Percentiles rank a stretch among this genome's conserved stretches.
Evolutionary conservation across 2,113 vertebrate genomes (phyloP).

Genomic region (Tetraodon nigroviridis): DNA sequence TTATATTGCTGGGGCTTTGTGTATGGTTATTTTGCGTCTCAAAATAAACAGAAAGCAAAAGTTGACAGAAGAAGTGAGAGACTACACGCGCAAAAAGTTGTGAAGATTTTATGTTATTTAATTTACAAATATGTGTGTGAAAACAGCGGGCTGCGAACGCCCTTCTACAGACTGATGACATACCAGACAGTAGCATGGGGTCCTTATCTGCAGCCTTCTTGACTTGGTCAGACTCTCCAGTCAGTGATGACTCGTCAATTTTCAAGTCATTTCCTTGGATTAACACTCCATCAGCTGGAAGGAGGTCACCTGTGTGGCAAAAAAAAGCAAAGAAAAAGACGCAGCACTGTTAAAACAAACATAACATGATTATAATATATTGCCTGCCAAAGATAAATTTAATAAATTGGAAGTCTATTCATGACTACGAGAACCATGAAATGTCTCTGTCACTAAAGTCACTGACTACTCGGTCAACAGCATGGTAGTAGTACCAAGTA

Average conservation of each 20-base stretch:
- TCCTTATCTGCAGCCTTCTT: constrained; percentile 92
- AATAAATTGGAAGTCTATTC: constrained; percentile 32
- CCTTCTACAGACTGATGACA: constrained; percentile 24
- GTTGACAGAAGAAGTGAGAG: neutral
- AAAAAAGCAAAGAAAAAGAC: neutral
- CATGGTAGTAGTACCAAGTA: neutral
- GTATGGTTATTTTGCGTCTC: too few species aligned
- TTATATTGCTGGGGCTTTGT: too few species aligned
- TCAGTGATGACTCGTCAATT: constrained; percentile 97
- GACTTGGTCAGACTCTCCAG: constrained; percentile 97
- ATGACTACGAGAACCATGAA: constrained; percentile 32
- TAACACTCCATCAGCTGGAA: constrained; percentile 91
- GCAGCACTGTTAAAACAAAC: constrained; percentile 9
- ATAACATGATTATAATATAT: constrained; percentile 25
- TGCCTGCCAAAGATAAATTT: constrained; percentile 28
- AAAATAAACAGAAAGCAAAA: neutral
- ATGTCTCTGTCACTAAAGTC: constrained; percentile 18
- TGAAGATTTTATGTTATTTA: too few species aligned
- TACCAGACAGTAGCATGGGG: constrained; percentile 97
- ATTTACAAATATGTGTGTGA: too few species aligned
- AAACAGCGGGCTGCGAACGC: too few species aligned
- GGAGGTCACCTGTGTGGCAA: constrained; percentile 87
- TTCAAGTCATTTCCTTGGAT: constrained; percentile 98
- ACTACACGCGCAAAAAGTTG: too few species aligned
- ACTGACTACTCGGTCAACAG: constrained; percentile 15